These are phyloP conservation scores for Montipora capitata DNA, from an alignment of 92 coral and sea anemone genomes.

Conservation along the genomic window DNA sequence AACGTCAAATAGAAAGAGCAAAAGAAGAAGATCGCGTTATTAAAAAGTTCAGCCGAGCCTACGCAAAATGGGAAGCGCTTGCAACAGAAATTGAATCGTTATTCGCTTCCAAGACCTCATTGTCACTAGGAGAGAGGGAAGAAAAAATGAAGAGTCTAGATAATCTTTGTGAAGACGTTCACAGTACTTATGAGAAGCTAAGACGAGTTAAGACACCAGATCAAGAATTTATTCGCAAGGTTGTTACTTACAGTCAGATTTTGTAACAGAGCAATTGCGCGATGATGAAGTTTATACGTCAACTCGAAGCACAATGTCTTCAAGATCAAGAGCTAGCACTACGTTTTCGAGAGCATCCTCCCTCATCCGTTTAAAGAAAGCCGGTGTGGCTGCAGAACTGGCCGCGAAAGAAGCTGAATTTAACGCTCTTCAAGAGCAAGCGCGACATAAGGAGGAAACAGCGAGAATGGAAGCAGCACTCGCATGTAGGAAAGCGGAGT, in stretches of 20 bases:
- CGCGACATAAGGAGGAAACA: not conserved
- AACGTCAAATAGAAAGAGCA: no score
- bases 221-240: not conserved
- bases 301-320: not conserved
- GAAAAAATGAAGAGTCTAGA: not conserved
- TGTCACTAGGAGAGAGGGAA: not conserved
- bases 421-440: conserved; percentile 12
- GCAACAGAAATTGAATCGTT: no score
- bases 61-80: no score
- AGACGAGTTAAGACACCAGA: not conserved
- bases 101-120: no score
- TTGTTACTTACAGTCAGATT: not conserved
- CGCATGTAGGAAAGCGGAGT: not conserved
- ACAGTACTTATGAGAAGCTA: conserved; percentile 3
- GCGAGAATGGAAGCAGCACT: conserved; percentile 12
- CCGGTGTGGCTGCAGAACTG: conserved; percentile 23
- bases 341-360: conserved; percentile 2
- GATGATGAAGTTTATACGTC: not conserved
- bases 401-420: conserved; percentile 30
- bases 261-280: no score
- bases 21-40: no score
- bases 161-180: not conserved
- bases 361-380: conserved; percentile 3
- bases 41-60: no score
- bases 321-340: conserved; percentile 6